Base-by-base conservation (phyloP, 2,113 vertebrate genomes). In the Nannobrachium achirus region DNA sequence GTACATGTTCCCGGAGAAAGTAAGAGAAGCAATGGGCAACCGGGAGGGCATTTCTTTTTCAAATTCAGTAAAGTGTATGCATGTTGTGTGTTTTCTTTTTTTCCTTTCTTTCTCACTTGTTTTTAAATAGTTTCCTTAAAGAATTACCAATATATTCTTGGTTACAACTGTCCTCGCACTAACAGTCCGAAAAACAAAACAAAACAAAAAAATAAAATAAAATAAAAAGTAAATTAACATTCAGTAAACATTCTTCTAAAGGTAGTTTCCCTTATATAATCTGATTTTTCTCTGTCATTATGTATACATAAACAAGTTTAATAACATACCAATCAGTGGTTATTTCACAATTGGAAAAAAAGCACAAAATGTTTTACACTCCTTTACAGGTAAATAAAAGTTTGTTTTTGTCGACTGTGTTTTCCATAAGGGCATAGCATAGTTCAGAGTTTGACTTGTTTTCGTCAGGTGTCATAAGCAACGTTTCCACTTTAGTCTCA, bases 251-350 rank as follows among this genome's bases (percentile, higher is more conserved):
- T 95, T 95, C 95, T 96, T 94, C 94, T 95, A 95, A 91, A 97
- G 95, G 96, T 95, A 94, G 88, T 94, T 86, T 97, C 95, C 96
- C 96, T 98, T 94, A 96, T 96, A 95, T 95, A 93, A 93, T 93
- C 94, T 95, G 93, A 93, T 95, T 94, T 94, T 96, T 91, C 92
- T 95, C 94, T 94, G 89, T 94, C 79, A 83, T 91, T 82, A 88
- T 96, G 95, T 96, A 95, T 96, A 97, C 95, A 97, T 95, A 95
- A 96, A 96, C 89, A 92, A 89, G 94, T 98, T 95, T 96, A 93
- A 93, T 92, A 97, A 96, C 96, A 97, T 95, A 97, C 95, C 97
- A 95, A 96, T 98, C 96, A 98, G 97, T 99, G 97, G 97, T 98
- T 98, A 92, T 93, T 93, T 97, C 95, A 98, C 96, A 98, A 97